Conservation (phyloP, 2,888 invertebrate species). For the Metalampra italica region DNA sequence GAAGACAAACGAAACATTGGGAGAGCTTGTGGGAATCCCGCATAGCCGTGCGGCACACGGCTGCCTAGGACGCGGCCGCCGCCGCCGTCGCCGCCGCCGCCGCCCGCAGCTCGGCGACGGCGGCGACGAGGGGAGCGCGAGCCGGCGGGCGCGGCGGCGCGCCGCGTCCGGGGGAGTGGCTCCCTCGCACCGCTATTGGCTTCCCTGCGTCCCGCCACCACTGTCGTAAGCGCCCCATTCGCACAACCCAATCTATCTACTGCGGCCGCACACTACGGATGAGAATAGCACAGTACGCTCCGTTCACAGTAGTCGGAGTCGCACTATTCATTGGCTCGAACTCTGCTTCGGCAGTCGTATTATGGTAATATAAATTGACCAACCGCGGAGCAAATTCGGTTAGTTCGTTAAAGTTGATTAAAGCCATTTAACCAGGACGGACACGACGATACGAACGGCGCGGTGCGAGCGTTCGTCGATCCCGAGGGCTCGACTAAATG, state of each 20-base stretch:
- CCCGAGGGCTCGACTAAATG: constrained; percentile 65
- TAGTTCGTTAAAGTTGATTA: constrained; percentile 80
- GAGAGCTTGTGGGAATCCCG: constrained; percentile 73
- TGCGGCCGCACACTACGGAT: constrained; percentile 40
- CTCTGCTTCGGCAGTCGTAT: constrained; percentile 46
- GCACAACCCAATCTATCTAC: constrained; percentile 40
- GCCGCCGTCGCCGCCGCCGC: constrained; percentile 9
- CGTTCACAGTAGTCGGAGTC: constrained; percentile 31
- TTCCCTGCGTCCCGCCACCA: constrained; percentile 19
- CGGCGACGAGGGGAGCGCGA: constrained; percentile 24
- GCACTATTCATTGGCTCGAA: constrained; percentile 57
- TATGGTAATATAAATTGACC: constrained; percentile 80
- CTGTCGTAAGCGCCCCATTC: constrained; percentile 51
- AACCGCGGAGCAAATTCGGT: constrained; percentile 77
- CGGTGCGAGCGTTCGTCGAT: constrained; percentile 71
- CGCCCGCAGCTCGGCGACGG: constrained; percentile 32
- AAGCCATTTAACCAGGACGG: constrained; percentile 78
- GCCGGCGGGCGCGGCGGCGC: constrained; percentile 23
- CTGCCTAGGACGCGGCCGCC: constrained; percentile 7
- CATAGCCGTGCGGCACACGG: constrained; percentile 42
- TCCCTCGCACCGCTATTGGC: constrained; percentile 45
- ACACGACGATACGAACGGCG: constrained; percentile 72
- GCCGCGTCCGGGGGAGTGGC: constrained; percentile 40
- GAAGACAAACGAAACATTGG: constrained; percentile 63
- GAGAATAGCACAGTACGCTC: constrained; percentile 39